Percentiles rank a stretch among this genome's conserved stretches.
phyloP scores from a whole-genome alignment of 2,113 vertebrate genomes.

The Notothenia coriiceps region DNA sequence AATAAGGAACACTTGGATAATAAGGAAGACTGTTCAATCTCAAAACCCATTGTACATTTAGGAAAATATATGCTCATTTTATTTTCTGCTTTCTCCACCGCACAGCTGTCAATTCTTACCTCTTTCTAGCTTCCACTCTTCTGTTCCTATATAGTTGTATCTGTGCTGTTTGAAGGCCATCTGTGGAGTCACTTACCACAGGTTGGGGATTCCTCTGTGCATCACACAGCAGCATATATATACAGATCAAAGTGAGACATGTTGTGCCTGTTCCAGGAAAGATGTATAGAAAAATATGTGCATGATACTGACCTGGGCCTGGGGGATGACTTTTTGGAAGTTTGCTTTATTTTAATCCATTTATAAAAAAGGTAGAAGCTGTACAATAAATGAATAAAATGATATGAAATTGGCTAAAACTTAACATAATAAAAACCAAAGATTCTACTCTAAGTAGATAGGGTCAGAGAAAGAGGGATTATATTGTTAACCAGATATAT shows the following conservation, averaged over 20 bases:
- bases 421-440: too few species aligned
- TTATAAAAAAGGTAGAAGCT: too few species aligned
- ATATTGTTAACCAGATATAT: background rate
- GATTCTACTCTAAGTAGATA: too few species aligned
- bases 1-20: background rate
- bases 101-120: background rate
- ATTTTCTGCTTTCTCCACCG: conserved; percentile 16
- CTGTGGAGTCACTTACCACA: conserved; percentile 52
- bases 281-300: background rate
- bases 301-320: background rate
- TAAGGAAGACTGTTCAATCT: conserved; percentile 47
- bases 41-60: conserved; percentile 22
- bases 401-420: background rate
- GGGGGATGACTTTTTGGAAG: too few species aligned
- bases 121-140: background rate
- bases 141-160: conserved; percentile 4
- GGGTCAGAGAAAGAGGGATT: too few species aligned
- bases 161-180: conserved; percentile 36
- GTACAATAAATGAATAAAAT: background rate
- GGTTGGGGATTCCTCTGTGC: conserved; percentile 19
- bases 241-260: conserved; percentile 32
- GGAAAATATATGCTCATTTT: conserved; percentile 22
- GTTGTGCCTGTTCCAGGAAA: conserved; percentile 10
- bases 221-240: conserved; percentile 1
- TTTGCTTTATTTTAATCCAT: too few species aligned